Evolutionary conservation across 2,797 vertebrate species (phyloP).

Genomic region (Lacerta viridis): DNA sequence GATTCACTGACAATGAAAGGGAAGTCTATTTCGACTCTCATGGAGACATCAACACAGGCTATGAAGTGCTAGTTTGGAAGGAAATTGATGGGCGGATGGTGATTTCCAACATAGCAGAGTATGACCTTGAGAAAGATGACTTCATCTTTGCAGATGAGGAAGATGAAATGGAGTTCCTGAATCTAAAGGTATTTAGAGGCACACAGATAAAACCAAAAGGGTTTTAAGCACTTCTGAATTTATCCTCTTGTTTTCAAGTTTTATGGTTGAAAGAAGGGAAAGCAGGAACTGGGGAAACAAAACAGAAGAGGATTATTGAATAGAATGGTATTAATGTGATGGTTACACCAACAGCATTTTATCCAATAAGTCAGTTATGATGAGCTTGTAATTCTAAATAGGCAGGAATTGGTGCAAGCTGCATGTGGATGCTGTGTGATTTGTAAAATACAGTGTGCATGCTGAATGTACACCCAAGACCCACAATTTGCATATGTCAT

Average conservation of each 20-base stretch:
- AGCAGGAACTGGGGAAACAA: not conserved
- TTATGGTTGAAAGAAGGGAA: not conserved
- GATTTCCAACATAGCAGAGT: slow-evolving; percentile 82
- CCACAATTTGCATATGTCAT: not conserved
- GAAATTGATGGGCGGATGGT: slow-evolving; percentile 71
- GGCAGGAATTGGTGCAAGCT: not conserved
- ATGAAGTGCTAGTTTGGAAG: slow-evolving; percentile 87
- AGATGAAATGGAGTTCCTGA: slow-evolving; percentile 72
- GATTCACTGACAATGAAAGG: slow-evolving; percentile 72
- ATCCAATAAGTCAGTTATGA: not conserved
- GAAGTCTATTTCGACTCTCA: slow-evolving; percentile 83
- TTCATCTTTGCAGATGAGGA: slow-evolving; percentile 78
- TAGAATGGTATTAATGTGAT: no score
- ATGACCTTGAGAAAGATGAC: slow-evolving; percentile 76
- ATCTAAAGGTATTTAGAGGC: slow-evolving; percentile 80
- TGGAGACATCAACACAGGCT: slow-evolving; percentile 87
- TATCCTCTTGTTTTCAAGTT: not conserved
- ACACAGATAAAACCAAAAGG: not conserved
- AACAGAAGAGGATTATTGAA: not conserved
- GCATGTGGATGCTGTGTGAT: not conserved
- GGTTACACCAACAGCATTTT: not conserved
- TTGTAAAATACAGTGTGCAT: not conserved
- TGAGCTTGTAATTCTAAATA: not conserved
- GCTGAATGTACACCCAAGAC: not conserved
- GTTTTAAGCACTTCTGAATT: not conserved